Evolutionary conservation across 2,113 vertebrate species (phyloP).

Genomic region (Corydoras maculifer): DNA sequence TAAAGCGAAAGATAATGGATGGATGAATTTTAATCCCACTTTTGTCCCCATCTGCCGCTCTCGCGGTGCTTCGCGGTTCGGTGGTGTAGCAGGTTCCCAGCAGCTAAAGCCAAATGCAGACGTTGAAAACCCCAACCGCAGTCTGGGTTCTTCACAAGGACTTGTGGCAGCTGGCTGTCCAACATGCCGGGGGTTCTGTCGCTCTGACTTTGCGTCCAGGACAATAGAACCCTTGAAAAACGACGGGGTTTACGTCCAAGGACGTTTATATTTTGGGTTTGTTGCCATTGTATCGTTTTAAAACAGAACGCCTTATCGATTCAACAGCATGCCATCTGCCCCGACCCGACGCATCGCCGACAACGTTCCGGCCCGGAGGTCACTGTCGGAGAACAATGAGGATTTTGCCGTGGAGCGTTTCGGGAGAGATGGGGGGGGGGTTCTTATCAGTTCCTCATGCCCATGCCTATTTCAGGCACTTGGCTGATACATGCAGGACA

Average conservation of each 20-base stretch:
- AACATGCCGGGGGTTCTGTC: neutral
- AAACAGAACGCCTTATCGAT: neutral
- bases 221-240: neutral
- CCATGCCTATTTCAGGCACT: too few relatives aligned
- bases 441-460: too few relatives aligned
- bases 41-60: neutral
- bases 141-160: neutral
- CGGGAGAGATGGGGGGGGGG: too few relatives aligned
- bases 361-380: neutral
- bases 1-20: too few relatives aligned
- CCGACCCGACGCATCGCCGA: neutral
- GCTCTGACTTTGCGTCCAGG: neutral
- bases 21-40: too few relatives aligned
- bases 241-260: too few relatives aligned
- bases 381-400: too few relatives aligned
- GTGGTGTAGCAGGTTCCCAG: conserved; percentile 2
- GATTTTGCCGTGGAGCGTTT: too few relatives aligned
- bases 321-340: neutral
- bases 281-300: neutral
- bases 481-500: too few relatives aligned
- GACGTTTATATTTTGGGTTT: too few relatives aligned
- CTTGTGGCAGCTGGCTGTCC: conserved; percentile 7
- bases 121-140: too few relatives aligned
- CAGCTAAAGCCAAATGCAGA: neutral
- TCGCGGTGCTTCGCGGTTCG: conserved; percentile 8